Evolutionary conservation across 2,888 invertebrate species (phyloP).

Genomic region (Tachina grossa): DNA sequence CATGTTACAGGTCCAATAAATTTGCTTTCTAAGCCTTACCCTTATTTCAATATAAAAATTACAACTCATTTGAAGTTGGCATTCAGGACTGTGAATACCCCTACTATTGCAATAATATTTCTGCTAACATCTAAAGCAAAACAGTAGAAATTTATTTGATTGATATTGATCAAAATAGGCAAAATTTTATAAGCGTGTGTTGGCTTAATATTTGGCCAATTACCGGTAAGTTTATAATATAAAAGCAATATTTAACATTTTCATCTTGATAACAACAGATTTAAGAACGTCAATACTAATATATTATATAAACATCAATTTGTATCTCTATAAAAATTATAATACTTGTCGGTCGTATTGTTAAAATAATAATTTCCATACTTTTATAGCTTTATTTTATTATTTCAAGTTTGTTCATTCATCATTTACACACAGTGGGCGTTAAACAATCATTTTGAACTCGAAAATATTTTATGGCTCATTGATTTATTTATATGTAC

Average conservation of each 20-base stretch:
- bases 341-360: neutral
- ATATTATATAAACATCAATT: neutral
- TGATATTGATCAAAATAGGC: conserved; percentile 50
- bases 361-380: conserved; percentile 30
- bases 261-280: conserved; percentile 17
- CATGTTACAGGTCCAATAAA: too few relatives aligned
- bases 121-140: conserved; percentile 6
- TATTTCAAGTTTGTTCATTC: conserved; percentile 27
- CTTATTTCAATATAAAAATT: too few relatives aligned
- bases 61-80: too few relatives aligned
- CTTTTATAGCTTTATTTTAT: neutral
- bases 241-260: conserved; percentile 1
- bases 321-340: neutral
- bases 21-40: too few relatives aligned
- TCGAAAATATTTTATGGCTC: conserved; percentile 64
- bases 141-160: conserved; percentile 52
- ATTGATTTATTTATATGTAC: conserved; percentile 42
- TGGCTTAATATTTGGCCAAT: conserved; percentile 31
- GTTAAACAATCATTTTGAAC: conserved; percentile 51
- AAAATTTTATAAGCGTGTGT: conserved; percentile 19
- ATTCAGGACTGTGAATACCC: neutral
- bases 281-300: neutral
- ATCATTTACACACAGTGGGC: conserved; percentile 57
- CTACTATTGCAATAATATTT: neutral
- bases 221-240: neutral